Conservation (phyloP, 2,888 invertebrate genomes). For the Trissoscelio sp. region DNA sequence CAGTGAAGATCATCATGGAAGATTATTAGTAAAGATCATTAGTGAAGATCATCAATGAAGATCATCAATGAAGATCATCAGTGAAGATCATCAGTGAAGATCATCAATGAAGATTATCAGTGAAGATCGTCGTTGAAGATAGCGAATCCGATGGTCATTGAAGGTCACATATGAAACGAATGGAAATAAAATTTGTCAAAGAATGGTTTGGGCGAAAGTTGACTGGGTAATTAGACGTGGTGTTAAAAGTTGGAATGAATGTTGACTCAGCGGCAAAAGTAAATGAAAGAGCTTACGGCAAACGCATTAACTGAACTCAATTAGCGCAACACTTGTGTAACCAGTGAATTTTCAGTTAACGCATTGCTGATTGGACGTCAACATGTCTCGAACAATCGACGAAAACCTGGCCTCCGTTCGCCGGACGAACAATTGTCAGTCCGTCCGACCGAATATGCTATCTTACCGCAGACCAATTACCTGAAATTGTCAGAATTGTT, state of each 20-base stretch:
- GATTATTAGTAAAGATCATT: too few species aligned
- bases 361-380: conserved; percentile 66
- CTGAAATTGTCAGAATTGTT: conserved; percentile 61
- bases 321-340: conserved; percentile 65
- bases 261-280: conserved; percentile 62
- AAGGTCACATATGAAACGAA: not conserved
- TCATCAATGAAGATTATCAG: too few species aligned
- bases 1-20: too few species aligned
- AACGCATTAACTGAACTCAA: conserved; percentile 66
- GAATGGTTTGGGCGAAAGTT: conserved; percentile 53
- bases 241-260: conserved; percentile 66
- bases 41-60: too few species aligned
- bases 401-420: conserved; percentile 24
- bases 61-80: too few species aligned
- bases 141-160: not conserved
- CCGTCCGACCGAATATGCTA: conserved; percentile 49
- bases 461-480: conserved; percentile 66
- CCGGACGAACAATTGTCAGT: conserved; percentile 48
- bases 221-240: conserved; percentile 66
- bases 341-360: conserved; percentile 67
- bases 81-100: too few species aligned
- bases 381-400: conserved; percentile 65
- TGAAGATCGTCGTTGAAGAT: too few species aligned
- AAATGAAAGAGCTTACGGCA: conserved; percentile 64
- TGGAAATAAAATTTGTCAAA: conserved; percentile 40